Evolutionary conservation across 2,113 vertebrate species (phyloP), one percentile per base, ranked within the genome.

Genomic region (Astur gentilis): DNA sequence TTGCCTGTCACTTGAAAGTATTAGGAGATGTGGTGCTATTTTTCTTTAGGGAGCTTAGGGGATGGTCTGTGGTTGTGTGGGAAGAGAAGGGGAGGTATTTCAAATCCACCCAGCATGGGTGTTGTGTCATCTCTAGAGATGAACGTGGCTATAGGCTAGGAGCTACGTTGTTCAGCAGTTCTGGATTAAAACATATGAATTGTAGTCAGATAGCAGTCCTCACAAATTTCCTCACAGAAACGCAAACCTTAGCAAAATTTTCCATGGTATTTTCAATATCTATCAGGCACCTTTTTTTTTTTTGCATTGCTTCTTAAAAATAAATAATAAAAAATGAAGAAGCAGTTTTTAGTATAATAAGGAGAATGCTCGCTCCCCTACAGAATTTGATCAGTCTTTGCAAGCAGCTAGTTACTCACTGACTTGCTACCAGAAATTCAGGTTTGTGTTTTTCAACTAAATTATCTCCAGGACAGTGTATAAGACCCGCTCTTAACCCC

Each of bases 1-100:
- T 93, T 88, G 34, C 83, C 83, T 95, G 94, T 84, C 95, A 87
- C 80, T 64, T 54, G 55, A 34, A 96, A 83, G 72, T 27, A 93
- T 95, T 60, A 87, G 65, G 91, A 91, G 66, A 91, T 36, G 15
- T 19, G 86, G 72, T 0, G 2, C 42, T 67, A 75, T 93, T 89
- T 94, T 70, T 95, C 69, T 72, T 64, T 6, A 60, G 19, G 81
- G 65, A 94, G 57, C 61, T 84, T 4, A 69, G 58, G 52, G 83
- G 65, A 81, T 60, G 77, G 40, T 57, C 66, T 80, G 66, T 44
- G 82, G 52, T n/a, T 62, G 52, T 38, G 38, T 60, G 70, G 65
- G 81, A 91, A 75, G 40, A 66, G 55, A 54, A 91, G 38, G 44
- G 76, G 52, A 85, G 32, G 69, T 78, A 91, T 94, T 96, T 95